Evolutionary conservation across 2,888 invertebrate genomes (phyloP), one percentile per base, ranked within the genome.

Genomic region (Oxyteleia sp.): DNA sequence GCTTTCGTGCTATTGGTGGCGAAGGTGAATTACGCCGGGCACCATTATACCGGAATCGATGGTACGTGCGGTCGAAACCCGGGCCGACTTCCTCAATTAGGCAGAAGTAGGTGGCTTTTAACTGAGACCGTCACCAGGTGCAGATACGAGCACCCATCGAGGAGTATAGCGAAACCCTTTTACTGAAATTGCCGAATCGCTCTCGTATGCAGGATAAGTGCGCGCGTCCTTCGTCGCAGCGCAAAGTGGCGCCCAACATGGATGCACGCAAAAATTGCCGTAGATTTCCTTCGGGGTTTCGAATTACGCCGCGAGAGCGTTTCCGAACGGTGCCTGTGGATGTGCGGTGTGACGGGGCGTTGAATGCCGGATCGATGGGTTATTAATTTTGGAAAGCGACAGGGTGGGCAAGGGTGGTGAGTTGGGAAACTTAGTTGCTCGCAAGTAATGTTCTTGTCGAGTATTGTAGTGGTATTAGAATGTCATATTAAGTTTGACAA

Each of bases 111-210:
- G 75, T 68, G 69, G 91, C 91, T 91, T 91, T 92, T 89, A 91
- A 91, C 86, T 80, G 87, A 86, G 87, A 87, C 87, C 89, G 90
- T 91, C 92, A 91, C 90, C 92, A 91, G 92, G 91, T 92, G 92
- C 88, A 76, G 88, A 75, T 61, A 66, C 85, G 76, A 82, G 85
- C 74, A 79, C 55, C 63, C 66, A 79, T 84, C 72, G 87, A 72
- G 81, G 85, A 18, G 87, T 90, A 91, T 91, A 89, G 89, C 86
- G 76, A 90, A 92, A 92, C 91, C 92, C 92, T 92, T 92, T 92
- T 91, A 92, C 92, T 88, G 88, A 92, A 92, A 92, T 92, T 92
- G 91, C 91, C 87, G 87, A 89, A 88, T 89, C 88, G 87, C 82
- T 88, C 83, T 85, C 84, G 81, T 86, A 84, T 85, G 85, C n/a